These are phyloP conservation scores for Canis aureus DNA, from an alignment of 2,113 vertebrate genomes.

Conservation along the genomic window DNA sequence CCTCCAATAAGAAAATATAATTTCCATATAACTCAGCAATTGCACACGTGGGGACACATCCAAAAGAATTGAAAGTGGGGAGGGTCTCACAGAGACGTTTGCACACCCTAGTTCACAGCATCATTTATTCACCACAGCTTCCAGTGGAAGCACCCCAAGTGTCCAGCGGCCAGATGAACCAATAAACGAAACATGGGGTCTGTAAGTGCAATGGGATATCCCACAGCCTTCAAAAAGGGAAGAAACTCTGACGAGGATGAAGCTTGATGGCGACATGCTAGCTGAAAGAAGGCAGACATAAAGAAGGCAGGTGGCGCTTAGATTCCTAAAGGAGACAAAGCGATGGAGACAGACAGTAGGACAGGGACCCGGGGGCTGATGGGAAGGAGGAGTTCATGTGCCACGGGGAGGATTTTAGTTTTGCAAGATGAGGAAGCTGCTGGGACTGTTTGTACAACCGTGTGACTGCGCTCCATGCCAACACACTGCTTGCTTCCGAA, in stretches of 20 bases:
- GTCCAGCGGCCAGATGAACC: neutral
- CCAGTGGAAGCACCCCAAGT: neutral
- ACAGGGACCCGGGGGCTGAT: neutral
- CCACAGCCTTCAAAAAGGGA: neutral
- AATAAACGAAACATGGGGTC: neutral
- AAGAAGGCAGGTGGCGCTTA: too few species aligned
- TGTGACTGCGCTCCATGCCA: neutral
- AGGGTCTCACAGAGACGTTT: neutral
- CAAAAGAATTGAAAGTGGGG: neutral
- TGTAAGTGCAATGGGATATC: too few species aligned
- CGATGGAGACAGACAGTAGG: neutral
- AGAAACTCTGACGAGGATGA: neutral
- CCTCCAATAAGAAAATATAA: neutral
- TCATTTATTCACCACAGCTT: neutral
- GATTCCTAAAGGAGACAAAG: too few species aligned
- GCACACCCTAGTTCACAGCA: neutral
- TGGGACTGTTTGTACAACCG: neutral
- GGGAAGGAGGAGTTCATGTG: accelerated
- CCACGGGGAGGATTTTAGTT: neutral
- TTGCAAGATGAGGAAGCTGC: neutral
- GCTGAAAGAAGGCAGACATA: too few species aligned
- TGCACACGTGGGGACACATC: neutral
- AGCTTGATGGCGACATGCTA: neutral
- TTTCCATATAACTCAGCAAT: neutral
- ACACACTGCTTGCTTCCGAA: neutral